A percentile compares a stretch with the other conserved stretches of the same genome.
phyloP scores from a whole-genome alignment of 2,797 vertebrate genomes.

The Podargus strigoides region DNA sequence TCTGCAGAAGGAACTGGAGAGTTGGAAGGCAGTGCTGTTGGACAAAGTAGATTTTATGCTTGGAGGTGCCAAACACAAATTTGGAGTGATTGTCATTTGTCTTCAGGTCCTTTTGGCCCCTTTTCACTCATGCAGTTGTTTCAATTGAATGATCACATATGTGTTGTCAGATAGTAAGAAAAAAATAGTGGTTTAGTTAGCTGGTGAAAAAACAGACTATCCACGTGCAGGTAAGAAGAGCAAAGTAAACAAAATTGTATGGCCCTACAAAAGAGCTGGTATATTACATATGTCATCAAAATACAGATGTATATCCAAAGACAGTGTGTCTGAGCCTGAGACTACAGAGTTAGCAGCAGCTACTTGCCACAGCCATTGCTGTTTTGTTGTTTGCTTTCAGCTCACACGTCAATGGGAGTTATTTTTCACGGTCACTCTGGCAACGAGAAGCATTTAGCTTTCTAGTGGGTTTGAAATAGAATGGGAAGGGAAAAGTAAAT shows the following conservation, averaged over 20 bases:
- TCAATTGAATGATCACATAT: not conserved
- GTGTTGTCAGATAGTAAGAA: not conserved
- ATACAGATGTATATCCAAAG: not conserved
- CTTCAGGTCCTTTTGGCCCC: not conserved
- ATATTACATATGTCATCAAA: not conserved
- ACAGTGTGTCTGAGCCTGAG: not conserved
- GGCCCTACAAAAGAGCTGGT: not conserved
- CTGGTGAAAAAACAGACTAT: not conserved
- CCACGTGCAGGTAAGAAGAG: not conserved
- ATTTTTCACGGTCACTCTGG: not conserved
- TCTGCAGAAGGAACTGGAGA: not conserved
- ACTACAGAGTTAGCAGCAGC: not conserved
- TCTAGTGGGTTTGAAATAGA: not conserved
- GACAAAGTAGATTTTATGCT: not conserved
- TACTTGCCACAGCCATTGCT: not conserved
- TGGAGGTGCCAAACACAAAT: not conserved
- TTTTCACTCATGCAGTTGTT: not conserved
- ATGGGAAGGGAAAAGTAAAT: not conserved
- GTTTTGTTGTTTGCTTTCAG: not conserved
- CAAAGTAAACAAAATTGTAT: not conserved
- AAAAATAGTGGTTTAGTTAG: not conserved
- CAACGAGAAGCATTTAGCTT: not conserved
- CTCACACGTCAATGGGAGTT: not conserved
- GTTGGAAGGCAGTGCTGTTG: not conserved
- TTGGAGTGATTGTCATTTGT: not conserved